Percentiles rank a stretch among this genome's conserved stretches.
phyloP scores from a whole-genome alignment of 2,113 vertebrate species.

The Eudorcas thomsonii region DNA sequence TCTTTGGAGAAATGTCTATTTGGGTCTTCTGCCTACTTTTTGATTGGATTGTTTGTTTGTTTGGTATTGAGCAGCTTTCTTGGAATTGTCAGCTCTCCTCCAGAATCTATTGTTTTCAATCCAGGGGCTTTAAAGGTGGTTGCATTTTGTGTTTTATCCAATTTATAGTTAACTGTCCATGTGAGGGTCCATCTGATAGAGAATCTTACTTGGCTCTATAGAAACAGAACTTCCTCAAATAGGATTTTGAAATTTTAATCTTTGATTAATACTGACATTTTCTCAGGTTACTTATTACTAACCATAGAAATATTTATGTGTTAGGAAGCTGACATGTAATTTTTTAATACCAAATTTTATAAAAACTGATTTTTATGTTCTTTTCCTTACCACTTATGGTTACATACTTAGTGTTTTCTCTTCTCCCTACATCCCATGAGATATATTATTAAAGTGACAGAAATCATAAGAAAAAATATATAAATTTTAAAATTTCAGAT shows the following conservation, averaged over 20 bases:
- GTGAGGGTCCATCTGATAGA: neutral
- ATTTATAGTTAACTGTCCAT: neutral
- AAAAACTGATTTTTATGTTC: neutral
- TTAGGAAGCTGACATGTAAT: neutral
- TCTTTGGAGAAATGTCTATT: neutral
- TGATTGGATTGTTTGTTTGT: neutral
- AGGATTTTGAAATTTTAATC: conserved; percentile 13
- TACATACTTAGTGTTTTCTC: neutral
- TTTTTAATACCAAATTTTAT: conserved; percentile 1
- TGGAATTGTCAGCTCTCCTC: neutral
- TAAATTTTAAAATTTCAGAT: neutral
- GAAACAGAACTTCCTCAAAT: neutral
- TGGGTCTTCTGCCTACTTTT: neutral
- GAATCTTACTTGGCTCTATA: neutral
- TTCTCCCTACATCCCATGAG: neutral
- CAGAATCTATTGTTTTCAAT: neutral
- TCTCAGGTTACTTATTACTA: conserved; percentile 21
- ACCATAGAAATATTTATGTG: neutral
- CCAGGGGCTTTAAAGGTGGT: neutral
- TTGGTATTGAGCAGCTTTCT: neutral
- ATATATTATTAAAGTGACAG: neutral
- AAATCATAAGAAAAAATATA: neutral
- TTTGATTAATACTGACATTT: neutral
- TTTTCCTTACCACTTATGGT: neutral
- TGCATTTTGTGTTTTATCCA: neutral